phyloP scores from a whole-genome alignment of 2,888 invertebrate genomes.

The Podabrus alpinus region DNA sequence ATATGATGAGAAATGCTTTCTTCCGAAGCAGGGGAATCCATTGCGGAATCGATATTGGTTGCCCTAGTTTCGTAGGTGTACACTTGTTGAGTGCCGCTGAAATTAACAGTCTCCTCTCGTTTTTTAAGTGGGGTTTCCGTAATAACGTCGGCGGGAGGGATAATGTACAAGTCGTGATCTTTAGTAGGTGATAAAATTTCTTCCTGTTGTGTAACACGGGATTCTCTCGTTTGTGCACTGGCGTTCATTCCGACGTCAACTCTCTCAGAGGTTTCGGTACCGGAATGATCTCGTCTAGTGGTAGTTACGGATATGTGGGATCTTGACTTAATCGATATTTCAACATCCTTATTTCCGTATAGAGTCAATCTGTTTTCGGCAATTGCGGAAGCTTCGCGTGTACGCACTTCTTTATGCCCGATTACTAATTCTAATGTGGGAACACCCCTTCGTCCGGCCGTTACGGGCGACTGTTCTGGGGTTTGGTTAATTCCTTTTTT shows the following conservation, averaged over 20 bases:
- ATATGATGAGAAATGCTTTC: constrained; percentile 60
- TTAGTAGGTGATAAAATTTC: constrained; percentile 33
- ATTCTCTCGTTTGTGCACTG: constrained; percentile 52
- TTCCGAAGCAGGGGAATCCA: constrained; percentile 54
- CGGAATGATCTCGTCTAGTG: constrained; percentile 54
- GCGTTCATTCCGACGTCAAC: constrained; percentile 57
- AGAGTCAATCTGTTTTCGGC: constrained; percentile 60
- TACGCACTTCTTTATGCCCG: constrained; percentile 60
- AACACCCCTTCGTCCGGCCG: constrained; percentile 29
- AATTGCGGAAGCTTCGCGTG: constrained; percentile 58
- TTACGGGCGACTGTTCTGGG: constrained; percentile 42
- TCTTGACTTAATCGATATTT: constrained; percentile 61
- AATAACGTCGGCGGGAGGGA: constrained; percentile 47
- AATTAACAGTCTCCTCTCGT: constrained; percentile 59
- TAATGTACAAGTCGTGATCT: constrained; percentile 51
- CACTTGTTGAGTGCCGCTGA: constrained; percentile 58
- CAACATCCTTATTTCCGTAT: constrained; percentile 60
- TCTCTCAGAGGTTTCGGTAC: constrained; percentile 56
- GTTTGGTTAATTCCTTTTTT: constrained; percentile 45
- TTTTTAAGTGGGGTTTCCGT: constrained; percentile 48
- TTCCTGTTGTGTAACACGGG: constrained; percentile 39
- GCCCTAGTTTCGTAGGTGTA: constrained; percentile 57
- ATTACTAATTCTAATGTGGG: constrained; percentile 59
- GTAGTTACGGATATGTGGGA: constrained; percentile 60
- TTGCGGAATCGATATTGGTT: constrained; percentile 35